A percentile compares a stretch with the other conserved stretches of the same genome.
Conservation (phyloP, 2,888 invertebrate genomes). For the Trichopria drosophilae region DNA sequence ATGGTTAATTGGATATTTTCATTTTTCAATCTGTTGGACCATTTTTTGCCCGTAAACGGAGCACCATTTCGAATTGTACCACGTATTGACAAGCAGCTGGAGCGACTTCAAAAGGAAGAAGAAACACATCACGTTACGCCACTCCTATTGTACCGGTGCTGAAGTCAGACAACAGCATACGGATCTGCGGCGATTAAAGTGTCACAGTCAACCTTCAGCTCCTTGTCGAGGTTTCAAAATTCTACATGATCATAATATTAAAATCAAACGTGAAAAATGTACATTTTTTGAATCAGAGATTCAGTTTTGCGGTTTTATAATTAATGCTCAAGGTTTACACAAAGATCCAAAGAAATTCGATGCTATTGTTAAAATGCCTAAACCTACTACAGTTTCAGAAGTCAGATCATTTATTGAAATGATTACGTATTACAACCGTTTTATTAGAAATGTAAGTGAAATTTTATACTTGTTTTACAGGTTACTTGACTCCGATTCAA, state of each 20-base stretch:
- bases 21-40: no score
- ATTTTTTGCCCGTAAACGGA: no score
- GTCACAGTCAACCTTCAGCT: slow-evolving; percentile 3
- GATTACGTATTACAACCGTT: no score
- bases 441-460: background rate
- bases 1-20: no score
- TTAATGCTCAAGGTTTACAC: background rate
- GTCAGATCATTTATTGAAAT: no score
- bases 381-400: no score
- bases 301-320: background rate
- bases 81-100: background rate
- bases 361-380: no score
- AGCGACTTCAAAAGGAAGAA: background rate
- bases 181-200: background rate
- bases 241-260: background rate
- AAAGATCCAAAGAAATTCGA: no score
- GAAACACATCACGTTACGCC: background rate
- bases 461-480: background rate
- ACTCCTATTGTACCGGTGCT: background rate
- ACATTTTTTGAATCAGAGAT: background rate
- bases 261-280: slow-evolving; percentile 2
- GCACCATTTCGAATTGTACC: background rate
- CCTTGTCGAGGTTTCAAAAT: slow-evolving; percentile 1
- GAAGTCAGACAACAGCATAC: background rate
- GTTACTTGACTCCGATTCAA: background rate